A percentile compares a stretch with the other conserved stretches of the same genome.
Evolutionary conservation across 2,888 invertebrate species (phyloP).

Genomic region (Perdita meconis): DNA sequence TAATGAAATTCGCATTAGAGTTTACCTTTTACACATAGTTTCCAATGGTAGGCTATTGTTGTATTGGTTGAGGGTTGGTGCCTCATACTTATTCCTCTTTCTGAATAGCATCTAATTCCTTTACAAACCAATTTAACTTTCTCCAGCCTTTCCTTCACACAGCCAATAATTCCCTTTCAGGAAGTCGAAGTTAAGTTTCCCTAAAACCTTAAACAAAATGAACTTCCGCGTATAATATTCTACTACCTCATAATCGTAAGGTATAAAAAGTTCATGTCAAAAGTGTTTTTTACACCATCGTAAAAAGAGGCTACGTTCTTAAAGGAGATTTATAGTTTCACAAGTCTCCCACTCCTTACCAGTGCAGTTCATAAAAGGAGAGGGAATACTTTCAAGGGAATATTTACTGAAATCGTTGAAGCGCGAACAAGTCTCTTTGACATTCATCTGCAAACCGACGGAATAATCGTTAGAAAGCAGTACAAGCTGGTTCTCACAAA

Average conservation of each 20-base stretch:
- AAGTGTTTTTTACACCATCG: slow-evolving; percentile 51
- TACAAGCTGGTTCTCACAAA: background rate
- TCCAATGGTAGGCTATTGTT: too few species aligned
- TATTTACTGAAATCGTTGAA: slow-evolving; percentile 25
- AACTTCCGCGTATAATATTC: slow-evolving; percentile 16
- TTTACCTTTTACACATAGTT: too few species aligned
- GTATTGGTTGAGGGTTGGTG: too few species aligned
- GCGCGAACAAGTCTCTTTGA: slow-evolving; percentile 1
- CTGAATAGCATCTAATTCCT: background rate
- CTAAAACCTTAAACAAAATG: slow-evolving; percentile 40
- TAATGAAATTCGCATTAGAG: too few species aligned
- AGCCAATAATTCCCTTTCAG: background rate
- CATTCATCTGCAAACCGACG: slow-evolving; percentile 8
- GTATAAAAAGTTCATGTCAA: slow-evolving; percentile 51
- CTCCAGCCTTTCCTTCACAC: background rate
- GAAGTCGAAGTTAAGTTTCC: slow-evolving; percentile 13
- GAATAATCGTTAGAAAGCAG: background rate
- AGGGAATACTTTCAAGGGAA: slow-evolving; percentile 24
- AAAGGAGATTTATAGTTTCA: slow-evolving; percentile 26
- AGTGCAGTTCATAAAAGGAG: slow-evolving; percentile 37
- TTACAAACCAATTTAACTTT: slow-evolving; percentile 7
- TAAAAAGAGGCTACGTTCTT: slow-evolving; percentile 36
- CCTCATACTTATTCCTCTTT: too few species aligned
- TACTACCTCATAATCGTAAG: slow-evolving; percentile 18
- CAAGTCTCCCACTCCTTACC: slow-evolving; percentile 1